Evolutionary conservation across 2,797 vertebrate genomes (phyloP), one percentile per base, ranked within the genome.

Genomic region (Lindbergichthys nudifrons): DNA sequence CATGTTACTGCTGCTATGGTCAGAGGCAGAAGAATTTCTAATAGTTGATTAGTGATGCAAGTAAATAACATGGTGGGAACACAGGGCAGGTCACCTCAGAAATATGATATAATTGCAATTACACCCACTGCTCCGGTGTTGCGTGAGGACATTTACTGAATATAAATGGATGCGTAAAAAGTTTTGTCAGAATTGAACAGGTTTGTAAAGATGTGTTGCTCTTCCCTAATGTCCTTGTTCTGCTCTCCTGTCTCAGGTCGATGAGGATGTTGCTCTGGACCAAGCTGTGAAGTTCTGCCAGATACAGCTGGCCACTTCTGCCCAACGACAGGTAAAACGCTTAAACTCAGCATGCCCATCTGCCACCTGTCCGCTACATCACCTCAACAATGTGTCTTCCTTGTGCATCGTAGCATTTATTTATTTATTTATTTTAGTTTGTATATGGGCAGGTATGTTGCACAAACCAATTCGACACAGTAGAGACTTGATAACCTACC

Each of bases 261-360:
- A 99, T 23, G 98, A 99, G 93, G 98, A 97, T 61, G 96, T 96
- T 13, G 98, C 97, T 5, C 91, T 99, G 92, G 98, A 99, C 81
- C 98, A 99, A 90, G 98, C 98, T 13, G 94, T 99, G 90, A 99
- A 98, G 94, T 99, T 99, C 93, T 99, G 98, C 89, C 98, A 99
- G 93, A 95, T 98, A 77, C 98, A 99, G 71, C 93, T 97, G 85
- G 97, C 97, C 76, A 88, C 97, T 2, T 94, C 98, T 21, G 93
- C 97, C 80, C 97, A 99, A 90, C 97, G 97, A 93, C 98, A 99
- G 96, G 98, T 99, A 94, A 91, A 90, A 41, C 3, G 41, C 13
- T 66, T 18, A 16, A 57, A 13, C 45, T 66, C 61, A 2, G 16
- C 73, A 39, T 46, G 53, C n/a, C 61, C 61, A 19, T 23, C 60